Base-by-base conservation (phyloP, 2,888 invertebrate genomes). In the Andrena dorsata region DNA sequence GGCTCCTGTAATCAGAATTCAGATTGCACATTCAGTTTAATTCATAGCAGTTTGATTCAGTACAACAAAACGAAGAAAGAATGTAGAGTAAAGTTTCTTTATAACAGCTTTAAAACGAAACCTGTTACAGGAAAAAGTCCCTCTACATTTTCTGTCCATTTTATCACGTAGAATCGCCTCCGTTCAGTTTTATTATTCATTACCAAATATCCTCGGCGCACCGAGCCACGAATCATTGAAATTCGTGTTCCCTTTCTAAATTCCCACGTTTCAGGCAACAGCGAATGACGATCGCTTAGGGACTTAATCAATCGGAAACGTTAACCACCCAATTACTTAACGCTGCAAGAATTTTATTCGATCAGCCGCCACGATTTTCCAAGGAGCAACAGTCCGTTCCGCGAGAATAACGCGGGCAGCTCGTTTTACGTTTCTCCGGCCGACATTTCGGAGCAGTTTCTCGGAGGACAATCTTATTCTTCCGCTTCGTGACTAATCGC, bases 1-100 rank as follows among this genome's bases (percentile, higher is more conserved):
- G 94, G 93, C 97, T 97, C 76, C 98, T 98, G 94, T 69, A 94
- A 94, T 56, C 41, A 41, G 5, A 41, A 16, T 41, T 16, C 41
- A 16, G 4, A 41, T 5, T 4, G 16, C 41, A 16, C 41, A 4
- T 5, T 41, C 41, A 41, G 41, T 41, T 41, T 16, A 13, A 41
- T 16, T 16, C 13, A 41, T 41, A 16, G 16, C 16, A 16, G 41
- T 41, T 16, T 1, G 41, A 41, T 41, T 41, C 47, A 2, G 16
- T 13, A 0, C 26, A 58, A 35, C 6, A 20, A 30, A 2, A 5
- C 7, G n/a, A 28, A 41, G 16, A 4, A 41, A 16, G 16, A 13
- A 5, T 41, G 41, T 41, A 41, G 41, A 41, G 16, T 41, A 41
- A 41, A 16, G 41, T 41, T 41, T 41, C 41, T 16, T 41, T 5